A percentile compares a stretch with the other conserved stretches of the same genome.
Conservation (phyloP, 2,888 invertebrate species). For the Stomorhina lunata region DNA sequence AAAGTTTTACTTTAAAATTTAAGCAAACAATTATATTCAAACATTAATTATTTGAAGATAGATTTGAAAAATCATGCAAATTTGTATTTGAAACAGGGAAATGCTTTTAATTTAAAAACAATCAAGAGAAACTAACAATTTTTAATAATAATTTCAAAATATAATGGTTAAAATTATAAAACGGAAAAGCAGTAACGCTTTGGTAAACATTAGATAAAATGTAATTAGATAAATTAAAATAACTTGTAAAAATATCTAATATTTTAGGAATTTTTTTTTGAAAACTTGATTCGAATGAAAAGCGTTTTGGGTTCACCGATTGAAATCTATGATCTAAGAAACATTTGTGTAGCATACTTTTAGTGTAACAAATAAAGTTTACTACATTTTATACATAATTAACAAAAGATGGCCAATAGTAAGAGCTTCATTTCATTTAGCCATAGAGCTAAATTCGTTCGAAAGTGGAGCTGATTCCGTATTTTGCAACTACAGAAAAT, state of each 20-base stretch:
- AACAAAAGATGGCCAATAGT: too few species aligned
- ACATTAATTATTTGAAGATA: background rate
- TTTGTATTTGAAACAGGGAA: constrained; percentile 23
- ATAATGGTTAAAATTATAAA: background rate
- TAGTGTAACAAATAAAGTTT: too few species aligned
- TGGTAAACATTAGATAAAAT: background rate
- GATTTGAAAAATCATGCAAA: background rate
- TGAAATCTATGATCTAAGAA: too few species aligned
- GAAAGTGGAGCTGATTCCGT: too few species aligned
- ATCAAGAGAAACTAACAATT: constrained; percentile 29
- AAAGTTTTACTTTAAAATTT: constrained; percentile 19
- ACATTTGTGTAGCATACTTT: too few species aligned
- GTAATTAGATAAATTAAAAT: background rate
- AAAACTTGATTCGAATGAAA: too few species aligned
- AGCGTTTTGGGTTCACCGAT: too few species aligned
- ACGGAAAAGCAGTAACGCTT: constrained; percentile 24
- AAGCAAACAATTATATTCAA: background rate
- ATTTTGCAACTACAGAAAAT: too few species aligned
- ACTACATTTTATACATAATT: too few species aligned
- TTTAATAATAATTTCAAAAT: background rate
- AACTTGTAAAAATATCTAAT: background rate
- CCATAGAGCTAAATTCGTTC: too few species aligned
- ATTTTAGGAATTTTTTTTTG: too few species aligned
- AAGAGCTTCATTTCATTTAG: too few species aligned
- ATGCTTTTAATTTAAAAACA: constrained; percentile 11